Percentiles rank a stretch among this genome's conserved stretches.
phyloP scores from a whole-genome alignment of 2,113 vertebrate species.

The Chascanopsetta lugubris region DNA sequence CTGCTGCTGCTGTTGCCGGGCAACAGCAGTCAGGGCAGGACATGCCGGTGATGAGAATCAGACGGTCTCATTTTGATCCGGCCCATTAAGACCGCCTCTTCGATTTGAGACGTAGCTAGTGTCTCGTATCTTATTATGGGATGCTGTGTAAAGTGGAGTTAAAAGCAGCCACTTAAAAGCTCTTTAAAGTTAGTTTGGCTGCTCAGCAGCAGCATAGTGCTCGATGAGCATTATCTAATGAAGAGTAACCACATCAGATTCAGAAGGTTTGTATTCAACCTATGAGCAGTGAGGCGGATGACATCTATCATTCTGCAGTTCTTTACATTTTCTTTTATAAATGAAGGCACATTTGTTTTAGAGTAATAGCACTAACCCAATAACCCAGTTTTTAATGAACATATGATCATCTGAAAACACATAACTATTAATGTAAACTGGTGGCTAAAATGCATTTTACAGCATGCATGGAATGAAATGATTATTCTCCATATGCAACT shows the following conservation, averaged over 20 bases:
- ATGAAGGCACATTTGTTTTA: background rate
- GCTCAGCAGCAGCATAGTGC: background rate
- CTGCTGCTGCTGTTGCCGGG: too few species aligned
- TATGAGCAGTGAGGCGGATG: background rate
- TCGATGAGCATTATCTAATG: conserved; percentile 3
- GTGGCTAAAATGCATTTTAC: too few species aligned
- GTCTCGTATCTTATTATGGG: background rate
- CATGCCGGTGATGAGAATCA: background rate
- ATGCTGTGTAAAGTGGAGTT: too few species aligned
- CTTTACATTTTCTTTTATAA: too few species aligned
- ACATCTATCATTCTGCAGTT: conserved; percentile 1
- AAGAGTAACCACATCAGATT: conserved; percentile 10
- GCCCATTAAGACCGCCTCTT: too few species aligned
- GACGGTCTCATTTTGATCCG: background rate
- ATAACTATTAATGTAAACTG: too few species aligned
- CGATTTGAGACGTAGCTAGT: background rate
- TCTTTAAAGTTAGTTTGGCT: background rate
- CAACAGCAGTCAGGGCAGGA: too few species aligned
- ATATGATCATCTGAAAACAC: too few species aligned
- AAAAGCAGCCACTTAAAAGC: conserved; percentile 8
- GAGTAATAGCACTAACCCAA: background rate
- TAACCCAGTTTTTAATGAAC: too few species aligned
- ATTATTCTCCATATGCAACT: too few species aligned
- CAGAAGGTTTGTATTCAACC: background rate
- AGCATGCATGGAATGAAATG: too few species aligned